These are phyloP conservation scores for Drosophila hamatofila DNA, from an alignment of 2,888 invertebrate species.

Conservation along the genomic window DNA sequence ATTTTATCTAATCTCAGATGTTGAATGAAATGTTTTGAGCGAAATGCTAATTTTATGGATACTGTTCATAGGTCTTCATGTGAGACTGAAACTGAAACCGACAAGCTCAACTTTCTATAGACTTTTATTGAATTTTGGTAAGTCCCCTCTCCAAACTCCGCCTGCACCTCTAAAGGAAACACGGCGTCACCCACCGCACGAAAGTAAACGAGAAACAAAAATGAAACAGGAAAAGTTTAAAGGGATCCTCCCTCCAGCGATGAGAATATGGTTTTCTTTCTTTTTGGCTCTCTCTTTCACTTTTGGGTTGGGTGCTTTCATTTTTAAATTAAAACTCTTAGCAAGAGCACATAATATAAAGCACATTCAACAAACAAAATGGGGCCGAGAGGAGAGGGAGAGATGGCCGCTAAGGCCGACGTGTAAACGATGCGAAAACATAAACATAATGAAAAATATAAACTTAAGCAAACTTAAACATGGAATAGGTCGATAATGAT, in stretches of 20 bases:
- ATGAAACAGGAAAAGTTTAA: conserved; percentile 62
- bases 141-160: conserved; percentile 7
- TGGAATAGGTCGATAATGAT: conserved; percentile 55
- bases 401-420: conserved; percentile 34
- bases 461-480: conserved; percentile 70
- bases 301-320: conserved; percentile 58
- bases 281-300: conserved; percentile 15
- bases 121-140: conserved; percentile 68
- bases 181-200: conserved; percentile 31
- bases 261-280: conserved; percentile 34
- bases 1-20: conserved; percentile 70
- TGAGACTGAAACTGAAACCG: conserved; percentile 42
- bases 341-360: conserved; percentile 54
- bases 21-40: conserved; percentile 61
- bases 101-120: conserved; percentile 55
- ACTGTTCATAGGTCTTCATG: conserved; percentile 53
- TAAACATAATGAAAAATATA: conserved; percentile 75
- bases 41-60: conserved; percentile 68
- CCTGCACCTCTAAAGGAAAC: background rate
- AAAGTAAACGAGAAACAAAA: conserved; percentile 51
- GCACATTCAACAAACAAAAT: conserved; percentile 53
- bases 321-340: conserved; percentile 67
- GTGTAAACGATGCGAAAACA: conserved; percentile 72
- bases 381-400: background rate
- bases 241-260: conserved; percentile 56